Evolutionary conservation across 2,797 vertebrate genomes (phyloP).

Genomic region (Chiloscyllium punctatum): DNA sequence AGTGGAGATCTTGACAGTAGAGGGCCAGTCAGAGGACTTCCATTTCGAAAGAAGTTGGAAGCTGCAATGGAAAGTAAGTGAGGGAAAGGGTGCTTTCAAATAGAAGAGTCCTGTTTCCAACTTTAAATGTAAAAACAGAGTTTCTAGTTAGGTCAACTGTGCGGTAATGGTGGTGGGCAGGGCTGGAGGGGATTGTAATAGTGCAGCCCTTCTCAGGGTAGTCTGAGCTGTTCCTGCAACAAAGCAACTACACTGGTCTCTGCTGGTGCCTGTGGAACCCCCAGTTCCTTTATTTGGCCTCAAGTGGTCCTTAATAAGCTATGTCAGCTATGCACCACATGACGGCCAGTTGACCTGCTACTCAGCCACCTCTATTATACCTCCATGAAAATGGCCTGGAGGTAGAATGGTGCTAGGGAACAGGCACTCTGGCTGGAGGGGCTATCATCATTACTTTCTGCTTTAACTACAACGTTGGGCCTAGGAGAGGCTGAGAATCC

Average conservation of each 20-base stretch:
- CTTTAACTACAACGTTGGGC: too few relatives aligned
- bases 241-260: neutral
- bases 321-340: neutral
- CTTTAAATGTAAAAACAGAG: too few relatives aligned
- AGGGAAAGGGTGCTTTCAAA: too few relatives aligned
- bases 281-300: neutral
- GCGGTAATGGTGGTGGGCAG: too few relatives aligned
- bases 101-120: neutral
- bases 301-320: neutral
- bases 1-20: too few relatives aligned
- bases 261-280: neutral
- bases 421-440: neutral
- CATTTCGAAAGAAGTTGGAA: too few relatives aligned
- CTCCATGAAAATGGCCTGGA: neutral
- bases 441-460: neutral
- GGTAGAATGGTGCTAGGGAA: too few relatives aligned
- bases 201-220: neutral
- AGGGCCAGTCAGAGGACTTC: too few relatives aligned
- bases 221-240: neutral
- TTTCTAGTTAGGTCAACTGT: neutral
- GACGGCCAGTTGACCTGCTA: too few relatives aligned
- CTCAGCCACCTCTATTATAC: neutral
- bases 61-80: too few relatives aligned
- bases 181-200: too few relatives aligned
- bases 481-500: neutral